Evolutionary conservation across 2,797 vertebrate species (phyloP), one percentile per base, ranked within the genome.

Genomic region (Echeneis naucrates): DNA sequence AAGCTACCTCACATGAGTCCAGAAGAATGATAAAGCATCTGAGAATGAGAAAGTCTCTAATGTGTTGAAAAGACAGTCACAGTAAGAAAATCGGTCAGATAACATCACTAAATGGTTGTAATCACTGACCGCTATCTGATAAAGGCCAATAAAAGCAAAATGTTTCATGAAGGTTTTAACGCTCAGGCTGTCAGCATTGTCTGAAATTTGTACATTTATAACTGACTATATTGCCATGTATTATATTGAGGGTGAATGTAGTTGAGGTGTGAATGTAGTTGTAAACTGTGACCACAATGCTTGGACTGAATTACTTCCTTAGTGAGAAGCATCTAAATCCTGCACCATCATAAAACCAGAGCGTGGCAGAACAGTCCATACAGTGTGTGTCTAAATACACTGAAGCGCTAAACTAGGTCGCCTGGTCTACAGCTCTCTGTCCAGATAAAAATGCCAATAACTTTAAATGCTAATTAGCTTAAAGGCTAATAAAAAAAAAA

Each of bases 1-100:
- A 86, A 92, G 40, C 61, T 19, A 12, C n/a, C 76, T 90, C 87
- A 87, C 87, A 87, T 89, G 86, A 88, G 78, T 13, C n/a, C 48
- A 76, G 65, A 73, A 85, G 80, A 75, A 58, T 78, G 57, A 75
- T 51, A 2, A n/a, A 66, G 45, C 59, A 57, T 77, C 38, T 16
- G 44, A 70, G 65, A 42, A 21, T 12, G 30, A 57, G 21, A 35
- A 54, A 51, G 42, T 1, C 71, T 51, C 19, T 82, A 57, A 78
- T 79, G 63, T 52, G 40, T 17, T 37, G 45, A 54, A 50, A 59
- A 59, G 37, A 55, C 6, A 4, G 30, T 63, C 17, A 50, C 30
- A 60, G 35, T 60, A 21, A 58, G 42, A 48, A 13, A 47, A 27
- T 44, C 12, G 32, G 14, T 44, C 70, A 52, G 30, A 50, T 32